phyloP scores from a whole-genome alignment of 2,797 vertebrate genomes.

The Sarcophilus harrisii region DNA sequence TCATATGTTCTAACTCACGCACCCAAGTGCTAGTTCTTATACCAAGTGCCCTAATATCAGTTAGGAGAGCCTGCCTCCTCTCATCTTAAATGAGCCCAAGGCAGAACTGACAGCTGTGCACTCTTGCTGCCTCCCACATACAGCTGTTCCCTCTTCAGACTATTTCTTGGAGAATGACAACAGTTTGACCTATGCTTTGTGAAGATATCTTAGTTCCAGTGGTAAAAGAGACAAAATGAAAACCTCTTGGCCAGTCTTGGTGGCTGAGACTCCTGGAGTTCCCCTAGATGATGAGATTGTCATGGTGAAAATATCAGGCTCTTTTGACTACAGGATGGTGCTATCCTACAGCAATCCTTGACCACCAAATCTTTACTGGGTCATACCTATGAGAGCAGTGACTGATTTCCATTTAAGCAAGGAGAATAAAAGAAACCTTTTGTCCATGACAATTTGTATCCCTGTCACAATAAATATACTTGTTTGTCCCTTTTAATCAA shows the following conservation, averaged over 20 bases:
- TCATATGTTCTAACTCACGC: neutral
- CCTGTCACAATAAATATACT: neutral
- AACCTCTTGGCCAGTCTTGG: neutral
- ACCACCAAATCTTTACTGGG: neutral
- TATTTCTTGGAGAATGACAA: neutral
- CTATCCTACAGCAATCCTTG: neutral
- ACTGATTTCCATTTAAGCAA: neutral
- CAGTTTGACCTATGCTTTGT: neutral
- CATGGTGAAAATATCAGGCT: neutral
- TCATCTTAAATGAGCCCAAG: neutral
- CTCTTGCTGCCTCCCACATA: neutral
- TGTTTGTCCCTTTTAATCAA: neutral
- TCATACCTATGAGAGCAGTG: neutral
- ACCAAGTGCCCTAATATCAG: neutral
- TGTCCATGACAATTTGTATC: neutral
- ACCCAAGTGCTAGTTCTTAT: neutral
- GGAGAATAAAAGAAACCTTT: neutral
- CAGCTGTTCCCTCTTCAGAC: neutral
- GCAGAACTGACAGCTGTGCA: neutral
- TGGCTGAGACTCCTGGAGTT: neutral
- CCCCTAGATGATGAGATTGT: neutral
- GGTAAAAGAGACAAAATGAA: neutral
- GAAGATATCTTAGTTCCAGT: neutral
- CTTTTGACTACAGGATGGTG: neutral
- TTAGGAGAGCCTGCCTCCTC: neutral